phyloP scores from a whole-genome alignment of 2,113 vertebrate genomes.

The Ceyx melanurus region DNA sequence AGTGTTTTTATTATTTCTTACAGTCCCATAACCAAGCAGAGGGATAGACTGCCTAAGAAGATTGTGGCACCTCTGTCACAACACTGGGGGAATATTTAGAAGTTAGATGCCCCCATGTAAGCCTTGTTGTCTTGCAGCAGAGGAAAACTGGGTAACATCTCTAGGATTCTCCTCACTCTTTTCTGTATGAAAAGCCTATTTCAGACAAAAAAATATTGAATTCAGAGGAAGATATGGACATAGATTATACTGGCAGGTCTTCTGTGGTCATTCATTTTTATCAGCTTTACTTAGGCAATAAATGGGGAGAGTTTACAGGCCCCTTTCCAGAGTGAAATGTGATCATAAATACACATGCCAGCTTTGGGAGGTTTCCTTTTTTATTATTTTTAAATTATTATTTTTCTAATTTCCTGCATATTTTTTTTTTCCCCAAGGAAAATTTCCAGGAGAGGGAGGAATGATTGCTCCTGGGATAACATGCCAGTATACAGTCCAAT shows the following conservation, averaged over 20 bases:
- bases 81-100: not conserved
- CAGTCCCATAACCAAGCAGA: not conserved
- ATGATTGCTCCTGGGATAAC: conserved; percentile 92
- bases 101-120: not conserved
- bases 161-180: not conserved
- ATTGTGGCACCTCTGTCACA: not conserved
- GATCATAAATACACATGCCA: not conserved
- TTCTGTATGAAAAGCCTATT: not conserved
- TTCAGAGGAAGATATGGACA: not conserved
- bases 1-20: not conserved
- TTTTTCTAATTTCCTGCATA: not conserved
- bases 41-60: not conserved
- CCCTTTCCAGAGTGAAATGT: not conserved
- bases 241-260: not conserved
- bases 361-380: not conserved
- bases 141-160: not conserved
- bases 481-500: conserved; percentile 87
- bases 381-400: not conserved
- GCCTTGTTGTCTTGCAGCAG: not conserved
- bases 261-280: not conserved
- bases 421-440: conserved; percentile 74
- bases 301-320: not conserved
- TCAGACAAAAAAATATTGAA: not conserved
- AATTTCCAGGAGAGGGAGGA: conserved; percentile 88
- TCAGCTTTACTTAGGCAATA: not conserved